Evolutionary conservation across 23 tunicate species (phyloP).

Genomic region (Halocynthia aurantium): DNA sequence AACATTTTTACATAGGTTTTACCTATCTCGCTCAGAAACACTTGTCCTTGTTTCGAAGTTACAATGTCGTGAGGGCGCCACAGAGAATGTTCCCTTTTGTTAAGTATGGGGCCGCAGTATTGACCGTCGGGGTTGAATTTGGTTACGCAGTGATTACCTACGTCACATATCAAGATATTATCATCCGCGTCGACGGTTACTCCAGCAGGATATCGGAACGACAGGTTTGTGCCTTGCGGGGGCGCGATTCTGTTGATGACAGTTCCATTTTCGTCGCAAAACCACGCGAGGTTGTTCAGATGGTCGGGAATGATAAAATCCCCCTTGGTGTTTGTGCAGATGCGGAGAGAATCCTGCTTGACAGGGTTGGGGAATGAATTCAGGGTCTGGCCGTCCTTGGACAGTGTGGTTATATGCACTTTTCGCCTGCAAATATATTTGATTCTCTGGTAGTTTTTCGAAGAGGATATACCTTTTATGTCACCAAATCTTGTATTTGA

Average conservation of each 20-base stretch:
- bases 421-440: constrained; percentile 26
- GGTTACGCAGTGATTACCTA: constrained; percentile 43
- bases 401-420: constrained; percentile 27
- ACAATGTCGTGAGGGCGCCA: constrained; percentile 70
- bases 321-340: constrained; percentile 39
- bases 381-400: constrained; percentile 29
- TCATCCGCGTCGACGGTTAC: constrained; percentile 63
- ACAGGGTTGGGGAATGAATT: constrained; percentile 28
- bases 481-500: no score
- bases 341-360: constrained; percentile 33
- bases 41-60: constrained; percentile 32
- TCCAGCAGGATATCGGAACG: constrained; percentile 55
- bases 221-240: constrained; percentile 14
- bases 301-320: constrained; percentile 58
- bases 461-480: no score
- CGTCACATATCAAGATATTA: constrained; percentile 59
- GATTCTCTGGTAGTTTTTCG: no score
- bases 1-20: constrained; percentile 21
- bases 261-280: constrained; percentile 35
- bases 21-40: constrained; percentile 12
- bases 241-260: constrained; percentile 25
- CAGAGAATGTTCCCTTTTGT: constrained; percentile 31
- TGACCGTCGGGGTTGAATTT: constrained; percentile 47
- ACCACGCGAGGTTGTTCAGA: constrained; percentile 26
- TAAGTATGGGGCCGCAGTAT: constrained; percentile 23